phyloP scores from a whole-genome alignment of 2,888 invertebrate genomes.

The Aspidapion aeneum region DNA sequence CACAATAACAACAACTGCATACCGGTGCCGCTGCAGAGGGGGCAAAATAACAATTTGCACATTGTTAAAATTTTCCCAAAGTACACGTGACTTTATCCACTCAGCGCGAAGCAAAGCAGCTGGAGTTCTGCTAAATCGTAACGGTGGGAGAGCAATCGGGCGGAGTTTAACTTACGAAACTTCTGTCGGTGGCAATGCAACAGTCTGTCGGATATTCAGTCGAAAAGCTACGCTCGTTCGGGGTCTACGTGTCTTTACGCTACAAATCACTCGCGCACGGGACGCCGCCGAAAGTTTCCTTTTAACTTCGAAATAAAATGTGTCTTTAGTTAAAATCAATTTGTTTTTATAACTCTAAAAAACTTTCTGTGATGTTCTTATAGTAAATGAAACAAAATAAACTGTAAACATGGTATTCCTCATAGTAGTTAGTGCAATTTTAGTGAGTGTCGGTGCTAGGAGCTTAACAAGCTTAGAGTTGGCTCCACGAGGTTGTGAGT shows the following conservation, averaged over 20 bases:
- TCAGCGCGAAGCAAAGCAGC: conserved; percentile 39
- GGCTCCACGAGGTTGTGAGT: conserved; percentile 69
- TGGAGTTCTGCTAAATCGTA: conserved; percentile 37
- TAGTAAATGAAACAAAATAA: conserved; percentile 9
- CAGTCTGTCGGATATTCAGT: conserved; percentile 35
- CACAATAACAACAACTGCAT: neutral
- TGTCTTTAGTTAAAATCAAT: too few relatives aligned
- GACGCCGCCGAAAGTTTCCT: neutral
- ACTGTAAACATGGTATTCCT: conserved; percentile 25
- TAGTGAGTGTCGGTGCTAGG: conserved; percentile 35
- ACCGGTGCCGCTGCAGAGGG: conserved; percentile 22
- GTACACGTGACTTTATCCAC: conserved; percentile 43
- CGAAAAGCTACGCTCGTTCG: conserved; percentile 26
- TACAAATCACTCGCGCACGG: neutral
- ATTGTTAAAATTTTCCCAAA: conserved; percentile 39
- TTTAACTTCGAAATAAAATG: conserved; percentile 8
- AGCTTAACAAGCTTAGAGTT: conserved; percentile 53
- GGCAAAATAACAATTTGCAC: conserved; percentile 36
- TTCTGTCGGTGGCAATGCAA: conserved; percentile 37
- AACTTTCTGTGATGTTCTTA: conserved; percentile 5
- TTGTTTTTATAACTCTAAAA: conserved; percentile 31
- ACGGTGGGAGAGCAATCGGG: conserved; percentile 39
- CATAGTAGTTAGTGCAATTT: conserved; percentile 31
- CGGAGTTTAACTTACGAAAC: conserved; percentile 42
- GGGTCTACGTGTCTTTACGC: conserved; percentile 18